Evolutionary conservation across 1,140 invertebrate species (phyloP).

Genomic region (Musca vetustissima): DNA sequence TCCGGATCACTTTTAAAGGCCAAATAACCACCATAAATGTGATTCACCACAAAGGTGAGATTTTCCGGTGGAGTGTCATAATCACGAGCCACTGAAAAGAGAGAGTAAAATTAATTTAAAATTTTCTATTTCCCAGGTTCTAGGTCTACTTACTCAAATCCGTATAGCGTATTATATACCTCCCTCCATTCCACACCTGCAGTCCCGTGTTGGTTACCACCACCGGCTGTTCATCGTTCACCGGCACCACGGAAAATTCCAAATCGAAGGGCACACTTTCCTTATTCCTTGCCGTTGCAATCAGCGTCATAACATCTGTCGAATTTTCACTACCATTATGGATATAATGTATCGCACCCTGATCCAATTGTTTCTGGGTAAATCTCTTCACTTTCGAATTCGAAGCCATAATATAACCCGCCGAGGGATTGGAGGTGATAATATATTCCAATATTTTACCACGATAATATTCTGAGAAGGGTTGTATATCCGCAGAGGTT

Average conservation of each 20-base stretch:
- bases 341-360: conserved; percentile 69
- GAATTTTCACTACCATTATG: conserved; percentile 87
- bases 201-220: conserved; percentile 84
- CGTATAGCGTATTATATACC: conserved; percentile 68
- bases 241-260: conserved; percentile 69
- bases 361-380: conserved; percentile 70
- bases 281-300: conserved; percentile 72
- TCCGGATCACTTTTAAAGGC: conserved; percentile 63
- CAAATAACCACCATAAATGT: conserved; percentile 77
- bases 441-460: conserved; percentile 75
- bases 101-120: neutral
- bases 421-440: conserved; percentile 70
- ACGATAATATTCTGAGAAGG: conserved; percentile 75
- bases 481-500: conserved; percentile 63
- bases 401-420: conserved; percentile 69
- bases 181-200: conserved; percentile 84
- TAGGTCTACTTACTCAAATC: conserved; percentile 69
- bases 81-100: conserved; percentile 68
- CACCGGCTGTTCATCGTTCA: conserved; percentile 87
- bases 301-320: conserved; percentile 72
- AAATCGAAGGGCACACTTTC: conserved; percentile 73
- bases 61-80: conserved; percentile 76
- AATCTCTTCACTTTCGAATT: conserved; percentile 67
- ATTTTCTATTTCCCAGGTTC: neutral
- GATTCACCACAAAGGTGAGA: conserved; percentile 75